phyloP scores from a whole-genome alignment of 2,888 invertebrate species.

The Oasisia sp. region DNA sequence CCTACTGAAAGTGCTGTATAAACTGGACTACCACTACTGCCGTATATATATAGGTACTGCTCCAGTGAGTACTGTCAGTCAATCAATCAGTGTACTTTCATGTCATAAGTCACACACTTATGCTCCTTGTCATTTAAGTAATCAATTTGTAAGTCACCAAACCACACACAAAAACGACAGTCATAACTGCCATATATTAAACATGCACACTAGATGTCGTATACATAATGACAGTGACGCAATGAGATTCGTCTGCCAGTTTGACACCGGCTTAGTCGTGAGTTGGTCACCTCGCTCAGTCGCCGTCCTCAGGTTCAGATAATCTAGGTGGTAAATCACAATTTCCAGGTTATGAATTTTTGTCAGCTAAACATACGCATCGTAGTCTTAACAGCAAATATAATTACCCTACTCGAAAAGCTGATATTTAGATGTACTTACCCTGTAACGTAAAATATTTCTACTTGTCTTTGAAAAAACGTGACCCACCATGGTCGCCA shows the following conservation, averaged over 20 bases:
- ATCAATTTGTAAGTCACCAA: background rate
- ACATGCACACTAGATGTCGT: background rate
- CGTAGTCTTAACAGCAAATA: background rate
- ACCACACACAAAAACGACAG: background rate
- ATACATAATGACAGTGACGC: too few relatives aligned
- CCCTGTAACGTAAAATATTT: background rate
- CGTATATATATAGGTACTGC: too few relatives aligned
- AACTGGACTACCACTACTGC: too few relatives aligned
- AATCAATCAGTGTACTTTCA: too few relatives aligned
- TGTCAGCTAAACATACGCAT: background rate
- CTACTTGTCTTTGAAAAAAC: slow-evolving; percentile 17
- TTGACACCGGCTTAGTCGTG: background rate
- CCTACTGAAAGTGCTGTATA: too few relatives aligned
- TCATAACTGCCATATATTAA: background rate
- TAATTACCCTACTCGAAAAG: background rate
- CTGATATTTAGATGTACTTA: background rate
- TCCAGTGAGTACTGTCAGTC: too few relatives aligned
- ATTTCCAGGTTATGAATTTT: background rate
- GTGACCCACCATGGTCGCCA: slow-evolving; percentile 17
- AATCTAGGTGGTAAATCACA: background rate
- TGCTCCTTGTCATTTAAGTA: background rate
- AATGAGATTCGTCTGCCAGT: background rate
- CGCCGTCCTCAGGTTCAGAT: background rate
- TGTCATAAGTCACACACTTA: too few relatives aligned
- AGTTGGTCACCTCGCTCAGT: background rate